Base-by-base conservation (phyloP, 2,797 vertebrate species). In the Acestrorhynchus altus region DNA sequence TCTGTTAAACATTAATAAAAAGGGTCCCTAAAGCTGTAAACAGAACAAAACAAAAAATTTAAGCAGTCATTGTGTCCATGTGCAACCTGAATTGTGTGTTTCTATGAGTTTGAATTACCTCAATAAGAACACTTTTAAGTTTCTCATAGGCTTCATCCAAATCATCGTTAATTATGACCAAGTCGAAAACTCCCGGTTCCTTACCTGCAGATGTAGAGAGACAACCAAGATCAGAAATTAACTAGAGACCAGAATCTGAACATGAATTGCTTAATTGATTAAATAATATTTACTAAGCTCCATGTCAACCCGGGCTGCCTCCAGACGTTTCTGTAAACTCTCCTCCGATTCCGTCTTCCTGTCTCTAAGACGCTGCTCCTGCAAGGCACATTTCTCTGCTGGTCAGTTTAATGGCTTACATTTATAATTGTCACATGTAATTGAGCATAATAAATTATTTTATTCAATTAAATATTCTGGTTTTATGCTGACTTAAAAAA, bases 301-400 rank as follows among this genome's bases (percentile, higher is more conserved):
- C 93, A 98, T 92, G 83, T 99, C 98, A 0, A 92, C 79, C 0
- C 87, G 92, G 0, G 98, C 97, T 0, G 95, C 93, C 0, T 90
- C 89, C 85, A 99, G 82, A 7, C 98, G 95, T 81, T 95, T 97
- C 88, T 89, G 91, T 88, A 99, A 89, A 87, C 95, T 98, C 28
- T 98, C 96, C 83, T 98, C 96, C 0, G 96, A 94, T 83, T 99
- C 98, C 0, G 98, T 98, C 90, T 96, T 92, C 4, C 98, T 87
- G 83, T 95, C 95, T 28, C 96, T 90, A 61, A 99, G 91, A 35
- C 97, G 93, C 75, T 95, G 94, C 84, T 99, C 97, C 98, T 99
- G 82, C 63, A 64, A 65, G 67, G 70, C 4, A 42, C 72, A 2
- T 49, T 54, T 81, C 22, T 22, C 31, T 2, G 31, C 31, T 35